phyloP scores from a whole-genome alignment of 1,140 invertebrate species.

The Psilanteris sp. region DNA sequence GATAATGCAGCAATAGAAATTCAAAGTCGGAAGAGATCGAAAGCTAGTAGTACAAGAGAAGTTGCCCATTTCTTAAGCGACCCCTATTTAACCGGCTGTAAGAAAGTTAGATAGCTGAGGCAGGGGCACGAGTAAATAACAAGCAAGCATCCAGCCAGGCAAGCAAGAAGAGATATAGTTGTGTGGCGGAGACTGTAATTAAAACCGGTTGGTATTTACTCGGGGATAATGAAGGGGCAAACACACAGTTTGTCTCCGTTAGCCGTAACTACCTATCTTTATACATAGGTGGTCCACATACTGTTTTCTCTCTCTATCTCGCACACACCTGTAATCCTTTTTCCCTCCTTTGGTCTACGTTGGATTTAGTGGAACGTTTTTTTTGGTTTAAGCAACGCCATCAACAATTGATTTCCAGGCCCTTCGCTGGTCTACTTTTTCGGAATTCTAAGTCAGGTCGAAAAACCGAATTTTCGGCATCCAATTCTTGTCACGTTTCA shows the following conservation, averaged over 20 bases:
- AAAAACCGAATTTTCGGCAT: constrained; percentile 11
- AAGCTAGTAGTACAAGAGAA: constrained; percentile 21
- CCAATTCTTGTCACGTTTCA: constrained; percentile 55
- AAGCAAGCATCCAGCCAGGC: constrained; percentile 60
- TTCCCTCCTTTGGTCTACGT: no score
- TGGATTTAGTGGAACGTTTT: no score
- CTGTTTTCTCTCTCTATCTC: no score
- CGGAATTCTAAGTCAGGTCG: constrained; percentile 23
- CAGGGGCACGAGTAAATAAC: constrained; percentile 75
- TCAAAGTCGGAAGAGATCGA: constrained; percentile 54
- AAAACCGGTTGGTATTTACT: constrained; percentile 78
- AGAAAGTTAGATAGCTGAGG: constrained; percentile 73
- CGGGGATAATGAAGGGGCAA: constrained; percentile 77
- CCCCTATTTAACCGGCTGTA: constrained; percentile 72
- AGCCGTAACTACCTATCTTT: constrained; percentile 68
- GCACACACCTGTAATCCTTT: no score
- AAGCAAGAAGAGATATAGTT: constrained; percentile 73
- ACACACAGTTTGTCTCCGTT: constrained; percentile 78
- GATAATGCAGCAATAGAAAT: constrained; percentile 62
- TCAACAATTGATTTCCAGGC: constrained; percentile 41
- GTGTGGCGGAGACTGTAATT: constrained; percentile 73
- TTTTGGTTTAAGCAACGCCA: constrained; percentile 22
- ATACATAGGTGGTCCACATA: constrained; percentile 56
- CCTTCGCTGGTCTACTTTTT: constrained; percentile 28
- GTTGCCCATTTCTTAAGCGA: constrained; percentile 63